These are phyloP conservation scores for Neodiprion pinetum DNA, from an alignment of 1,140 invertebrate genomes.

Conservation along the genomic window DNA sequence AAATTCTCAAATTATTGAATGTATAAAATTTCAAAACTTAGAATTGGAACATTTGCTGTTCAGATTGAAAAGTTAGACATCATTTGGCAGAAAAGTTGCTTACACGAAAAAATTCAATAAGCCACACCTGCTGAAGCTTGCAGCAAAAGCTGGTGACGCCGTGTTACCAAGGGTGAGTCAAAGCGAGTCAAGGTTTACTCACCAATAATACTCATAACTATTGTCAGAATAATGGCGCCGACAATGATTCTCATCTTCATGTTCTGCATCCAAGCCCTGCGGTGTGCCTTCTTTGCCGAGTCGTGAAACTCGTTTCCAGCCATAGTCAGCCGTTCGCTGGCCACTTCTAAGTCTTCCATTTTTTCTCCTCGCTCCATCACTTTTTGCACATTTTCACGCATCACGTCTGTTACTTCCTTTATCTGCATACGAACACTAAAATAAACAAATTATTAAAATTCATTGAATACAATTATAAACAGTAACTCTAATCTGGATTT, in stretches of 20 bases:
- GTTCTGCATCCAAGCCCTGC: slow-evolving; percentile 64
- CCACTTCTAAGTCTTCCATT: slow-evolving; percentile 64
- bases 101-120: too few relatives aligned
- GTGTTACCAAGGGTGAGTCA: too few relatives aligned
- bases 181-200: slow-evolving; percentile 11
- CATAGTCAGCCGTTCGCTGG: slow-evolving; percentile 60
- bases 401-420: slow-evolving; percentile 65
- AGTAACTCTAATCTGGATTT: too few relatives aligned
- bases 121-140: too few relatives aligned
- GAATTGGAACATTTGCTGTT: too few relatives aligned
- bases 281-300: slow-evolving; percentile 59
- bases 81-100: too few relatives aligned
- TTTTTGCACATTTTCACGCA: slow-evolving; percentile 66
- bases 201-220: slow-evolving; percentile 55
- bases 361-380: slow-evolving; percentile 66
- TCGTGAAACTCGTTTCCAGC: slow-evolving; percentile 63
- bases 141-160: too few relatives aligned
- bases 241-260: slow-evolving; percentile 54
- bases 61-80: too few relatives aligned
- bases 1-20: too few relatives aligned
- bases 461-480: too few relatives aligned
- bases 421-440: slow-evolving; percentile 63
- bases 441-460: neutral
- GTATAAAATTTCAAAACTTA: too few relatives aligned
- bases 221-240: slow-evolving; percentile 41